Evolutionary conservation across 2,113 vertebrate genomes (phyloP).

Genomic region (Pseudopipra pipra): DNA sequence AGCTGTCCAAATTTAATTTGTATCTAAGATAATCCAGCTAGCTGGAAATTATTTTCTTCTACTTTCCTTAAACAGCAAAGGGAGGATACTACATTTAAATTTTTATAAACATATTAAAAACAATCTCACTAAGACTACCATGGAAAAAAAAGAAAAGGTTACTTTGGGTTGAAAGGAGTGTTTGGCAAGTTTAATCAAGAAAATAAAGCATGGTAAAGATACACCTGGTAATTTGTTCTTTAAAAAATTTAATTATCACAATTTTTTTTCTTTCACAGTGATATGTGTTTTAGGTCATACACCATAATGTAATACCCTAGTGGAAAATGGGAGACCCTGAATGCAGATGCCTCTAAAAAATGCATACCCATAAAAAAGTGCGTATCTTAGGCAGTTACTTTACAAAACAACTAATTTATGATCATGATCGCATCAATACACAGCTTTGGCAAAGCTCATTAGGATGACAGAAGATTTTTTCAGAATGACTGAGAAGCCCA

Average conservation of each 20-base stretch:
- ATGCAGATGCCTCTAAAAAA: background rate
- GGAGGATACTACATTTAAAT: background rate
- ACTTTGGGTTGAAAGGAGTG: background rate
- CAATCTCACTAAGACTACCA: fast-evolving
- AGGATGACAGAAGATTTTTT: background rate
- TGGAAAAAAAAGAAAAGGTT: background rate
- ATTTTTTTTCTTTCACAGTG: background rate
- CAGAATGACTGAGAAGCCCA: background rate
- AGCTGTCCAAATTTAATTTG: background rate
- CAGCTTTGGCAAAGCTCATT: background rate
- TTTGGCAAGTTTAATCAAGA: background rate
- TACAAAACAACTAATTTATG: background rate
- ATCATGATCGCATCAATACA: background rate
- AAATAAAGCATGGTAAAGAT: background rate
- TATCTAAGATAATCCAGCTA: background rate
- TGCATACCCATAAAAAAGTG: fast-evolving
- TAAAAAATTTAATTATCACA: background rate
- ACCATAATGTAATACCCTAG: fast-evolving
- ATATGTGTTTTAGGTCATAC: background rate
- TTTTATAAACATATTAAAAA: background rate
- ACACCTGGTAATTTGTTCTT: background rate
- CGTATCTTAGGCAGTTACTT: background rate
- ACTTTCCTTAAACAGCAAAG: background rate
- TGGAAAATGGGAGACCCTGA: background rate
- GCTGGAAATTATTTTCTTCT: background rate